These are phyloP conservation scores for Pardalotus punctatus DNA, from an alignment of 2,113 vertebrate species.

Conservation along the genomic window DNA sequence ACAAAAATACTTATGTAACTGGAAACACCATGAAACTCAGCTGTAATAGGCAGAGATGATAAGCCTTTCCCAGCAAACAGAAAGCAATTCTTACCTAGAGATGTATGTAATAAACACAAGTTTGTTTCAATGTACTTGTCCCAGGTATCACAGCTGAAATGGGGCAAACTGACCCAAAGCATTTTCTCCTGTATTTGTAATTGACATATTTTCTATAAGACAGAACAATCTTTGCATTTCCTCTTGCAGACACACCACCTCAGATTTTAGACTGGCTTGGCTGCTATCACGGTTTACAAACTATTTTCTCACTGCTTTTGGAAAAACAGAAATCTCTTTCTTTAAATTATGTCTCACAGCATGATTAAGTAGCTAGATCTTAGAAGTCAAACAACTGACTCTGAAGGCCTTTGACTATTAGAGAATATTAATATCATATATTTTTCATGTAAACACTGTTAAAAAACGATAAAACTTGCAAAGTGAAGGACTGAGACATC, in stretches of 20 bases:
- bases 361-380: neutral
- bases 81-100: neutral
- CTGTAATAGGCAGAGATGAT: neutral
- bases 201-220: neutral
- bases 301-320: neutral
- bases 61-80: neutral
- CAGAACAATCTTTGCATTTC: neutral
- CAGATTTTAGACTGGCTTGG: neutral
- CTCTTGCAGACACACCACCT: neutral
- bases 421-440: rapidly evolving
- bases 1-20: neutral
- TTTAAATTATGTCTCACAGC: neutral
- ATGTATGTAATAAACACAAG: neutral
- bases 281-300: neutral
- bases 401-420: neutral
- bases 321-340: neutral
- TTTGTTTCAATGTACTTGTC: neutral
- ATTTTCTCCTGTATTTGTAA: neutral
- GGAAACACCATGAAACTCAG: neutral
- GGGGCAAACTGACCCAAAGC: neutral
- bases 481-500: neutral
- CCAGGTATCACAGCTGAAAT: neutral
- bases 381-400: neutral
- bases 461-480: neutral
- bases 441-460: neutral